These are phyloP conservation scores for Danio rerio DNA, from an alignment of 2,113 vertebrate genomes.

Conservation along the genomic window DNA sequence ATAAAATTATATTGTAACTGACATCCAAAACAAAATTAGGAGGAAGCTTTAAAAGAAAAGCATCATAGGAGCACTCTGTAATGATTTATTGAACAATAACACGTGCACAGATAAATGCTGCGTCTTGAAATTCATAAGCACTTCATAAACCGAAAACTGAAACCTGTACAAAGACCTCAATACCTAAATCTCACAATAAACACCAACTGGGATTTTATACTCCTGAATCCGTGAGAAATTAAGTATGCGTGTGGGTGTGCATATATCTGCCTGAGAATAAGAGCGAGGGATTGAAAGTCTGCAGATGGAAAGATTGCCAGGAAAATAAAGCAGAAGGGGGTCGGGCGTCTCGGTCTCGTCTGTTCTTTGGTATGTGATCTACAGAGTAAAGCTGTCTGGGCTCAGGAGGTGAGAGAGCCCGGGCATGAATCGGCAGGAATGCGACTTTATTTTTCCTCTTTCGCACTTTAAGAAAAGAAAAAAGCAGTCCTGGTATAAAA, in stretches of 20 bases:
- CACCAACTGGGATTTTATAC: slow-evolving; percentile 3
- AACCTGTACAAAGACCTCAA: too few relatives aligned
- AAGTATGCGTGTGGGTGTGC: slow-evolving; percentile 15
- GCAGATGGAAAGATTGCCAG: slow-evolving; percentile 13
- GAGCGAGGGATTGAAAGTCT: background rate
- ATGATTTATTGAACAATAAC: background rate
- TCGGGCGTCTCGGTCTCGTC: slow-evolving; percentile 21
- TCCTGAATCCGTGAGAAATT: background rate
- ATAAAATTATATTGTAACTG: too few relatives aligned
- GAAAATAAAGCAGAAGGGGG: slow-evolving; percentile 32
- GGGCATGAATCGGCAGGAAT: slow-evolving; percentile 42
- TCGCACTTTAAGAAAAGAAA: background rate
- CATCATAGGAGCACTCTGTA: background rate
- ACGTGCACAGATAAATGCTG: background rate
- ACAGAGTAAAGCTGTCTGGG: slow-evolving; percentile 44
- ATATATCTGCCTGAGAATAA: slow-evolving; percentile 2
- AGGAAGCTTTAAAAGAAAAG: too few relatives aligned
- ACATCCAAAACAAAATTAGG: too few relatives aligned
- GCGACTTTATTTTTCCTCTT: background rate
- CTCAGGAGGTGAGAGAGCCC: slow-evolving; percentile 23
- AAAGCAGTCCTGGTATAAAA: background rate
- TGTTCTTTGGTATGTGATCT: slow-evolving; percentile 32
- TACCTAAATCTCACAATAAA: background rate
- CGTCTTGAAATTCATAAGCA: background rate
- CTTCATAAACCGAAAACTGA: slow-evolving; percentile 1